phyloP scores from a whole-genome alignment of 2,797 vertebrate genomes.

The Liparis tanakae region DNA sequence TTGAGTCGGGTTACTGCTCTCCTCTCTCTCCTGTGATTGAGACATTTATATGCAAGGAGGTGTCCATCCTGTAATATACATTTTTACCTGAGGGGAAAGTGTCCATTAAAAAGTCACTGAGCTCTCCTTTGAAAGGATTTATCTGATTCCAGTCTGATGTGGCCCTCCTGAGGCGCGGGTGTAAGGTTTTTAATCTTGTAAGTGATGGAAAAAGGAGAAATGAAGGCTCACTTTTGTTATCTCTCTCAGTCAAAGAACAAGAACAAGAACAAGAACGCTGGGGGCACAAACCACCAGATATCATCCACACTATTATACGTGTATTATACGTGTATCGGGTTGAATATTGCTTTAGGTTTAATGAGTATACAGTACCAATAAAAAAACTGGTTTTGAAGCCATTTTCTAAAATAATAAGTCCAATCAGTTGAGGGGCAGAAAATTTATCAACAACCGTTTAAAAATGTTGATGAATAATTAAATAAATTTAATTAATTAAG shows the following conservation, averaged over 20 bases:
- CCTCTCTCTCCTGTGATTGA: constrained; percentile 41
- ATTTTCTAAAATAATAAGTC: constrained; percentile 1
- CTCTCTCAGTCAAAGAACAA: constrained; percentile 29
- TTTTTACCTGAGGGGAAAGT: constrained; percentile 51
- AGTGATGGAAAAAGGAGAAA: constrained; percentile 28
- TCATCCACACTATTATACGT: neutral
- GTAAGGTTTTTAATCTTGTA: constrained; percentile 51
- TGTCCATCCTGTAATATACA: constrained; percentile 57
- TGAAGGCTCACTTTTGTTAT: constrained; percentile 31
- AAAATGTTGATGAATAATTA: neutral
- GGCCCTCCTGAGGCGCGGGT: constrained; percentile 48
- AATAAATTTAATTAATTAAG: neutral
- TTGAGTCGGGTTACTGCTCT: constrained; percentile 31
- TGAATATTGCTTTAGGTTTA: constrained; percentile 3
- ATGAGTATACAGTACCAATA: neutral
- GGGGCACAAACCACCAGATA: constrained; percentile 19
- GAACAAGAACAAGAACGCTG: constrained; percentile 23
- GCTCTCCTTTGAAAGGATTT: constrained; percentile 50
- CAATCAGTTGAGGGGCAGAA: neutral
- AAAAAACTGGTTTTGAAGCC: neutral
- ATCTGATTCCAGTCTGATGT: constrained; percentile 60
- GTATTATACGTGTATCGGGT: constrained; percentile 2
- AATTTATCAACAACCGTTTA: neutral
- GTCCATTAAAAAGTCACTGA: constrained; percentile 67
- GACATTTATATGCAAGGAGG: constrained; percentile 53